Evolutionary conservation across 2,797 vertebrate genomes (phyloP).

Genomic region (Microctenopoma lineatum): DNA sequence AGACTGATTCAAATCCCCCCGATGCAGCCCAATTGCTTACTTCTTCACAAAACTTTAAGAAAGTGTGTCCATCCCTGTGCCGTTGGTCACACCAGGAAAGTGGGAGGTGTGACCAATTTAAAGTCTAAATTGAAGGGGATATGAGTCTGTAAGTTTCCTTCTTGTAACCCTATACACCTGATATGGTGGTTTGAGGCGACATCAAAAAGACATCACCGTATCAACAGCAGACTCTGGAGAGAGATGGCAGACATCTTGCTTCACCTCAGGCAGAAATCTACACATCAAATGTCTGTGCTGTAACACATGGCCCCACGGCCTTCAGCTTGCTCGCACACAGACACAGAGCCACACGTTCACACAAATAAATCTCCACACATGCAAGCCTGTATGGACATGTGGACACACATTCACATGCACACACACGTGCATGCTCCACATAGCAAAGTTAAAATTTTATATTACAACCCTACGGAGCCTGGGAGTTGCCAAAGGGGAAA

Average conservation of each 20-base stretch:
- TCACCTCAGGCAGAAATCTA: conserved; percentile 79
- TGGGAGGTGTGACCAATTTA: conserved; percentile 74
- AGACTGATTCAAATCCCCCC: conserved; percentile 65
- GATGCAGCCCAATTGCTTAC: conserved; percentile 75
- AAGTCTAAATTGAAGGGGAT: conserved; percentile 77
- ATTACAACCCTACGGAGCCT: conserved; percentile 56
- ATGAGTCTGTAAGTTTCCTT: conserved; percentile 70
- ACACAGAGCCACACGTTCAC: conserved; percentile 35
- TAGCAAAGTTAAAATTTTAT: conserved; percentile 74
- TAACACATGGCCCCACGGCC: conserved; percentile 76
- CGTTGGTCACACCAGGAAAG: conserved; percentile 71
- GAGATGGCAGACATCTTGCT: conserved; percentile 84
- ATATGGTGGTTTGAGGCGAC: conserved; percentile 79
- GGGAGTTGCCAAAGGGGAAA: too few species aligned
- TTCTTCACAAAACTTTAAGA: conserved; percentile 72
- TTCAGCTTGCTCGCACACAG: conserved; percentile 68
- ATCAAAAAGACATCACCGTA: conserved; percentile 72
- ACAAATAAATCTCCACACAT: conserved; percentile 42
- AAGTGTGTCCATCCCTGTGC: conserved; percentile 73
- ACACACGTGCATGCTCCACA: conserved; percentile 58
- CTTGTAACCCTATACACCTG: conserved; percentile 68
- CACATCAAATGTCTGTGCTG: conserved; percentile 82
- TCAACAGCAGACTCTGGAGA: conserved; percentile 79
- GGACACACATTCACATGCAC: conserved; percentile 12
- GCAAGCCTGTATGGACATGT: conserved; percentile 41